Conservation (phyloP, 2,113 vertebrate species). For the Tragulus kanchil region DNA sequence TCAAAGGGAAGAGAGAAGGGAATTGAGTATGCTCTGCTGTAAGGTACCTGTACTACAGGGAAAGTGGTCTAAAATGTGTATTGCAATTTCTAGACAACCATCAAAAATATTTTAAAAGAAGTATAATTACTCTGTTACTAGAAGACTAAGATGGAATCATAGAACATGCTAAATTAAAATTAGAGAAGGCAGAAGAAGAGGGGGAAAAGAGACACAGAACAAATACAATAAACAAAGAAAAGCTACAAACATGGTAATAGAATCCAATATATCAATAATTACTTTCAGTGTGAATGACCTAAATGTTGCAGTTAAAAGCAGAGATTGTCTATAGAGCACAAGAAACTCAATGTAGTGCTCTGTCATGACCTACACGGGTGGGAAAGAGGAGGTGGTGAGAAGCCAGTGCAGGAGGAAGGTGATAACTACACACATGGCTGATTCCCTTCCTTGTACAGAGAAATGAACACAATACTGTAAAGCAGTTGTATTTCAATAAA, state of each 20-base stretch:
- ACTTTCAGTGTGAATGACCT: background rate
- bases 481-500: background rate
- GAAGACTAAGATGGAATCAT: background rate
- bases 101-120: background rate
- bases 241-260: background rate
- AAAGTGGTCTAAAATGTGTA: background rate
- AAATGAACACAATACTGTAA: background rate
- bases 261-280: background rate
- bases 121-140: background rate
- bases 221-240: background rate
- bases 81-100: background rate
- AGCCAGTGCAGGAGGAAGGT: background rate
- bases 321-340: background rate
- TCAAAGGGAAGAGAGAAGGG: background rate
- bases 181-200: background rate
- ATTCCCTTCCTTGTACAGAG: background rate
- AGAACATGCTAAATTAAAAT: background rate
- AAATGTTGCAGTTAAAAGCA: background rate
- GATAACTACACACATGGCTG: background rate
- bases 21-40: background rate
- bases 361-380: background rate
- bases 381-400: background rate
- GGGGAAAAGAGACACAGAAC: background rate
- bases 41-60: background rate
- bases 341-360: background rate